Percentiles rank a stretch among this genome's conserved stretches.
Conservation (phyloP, 2,888 invertebrate species). For the Stratiomys singularior region DNA sequence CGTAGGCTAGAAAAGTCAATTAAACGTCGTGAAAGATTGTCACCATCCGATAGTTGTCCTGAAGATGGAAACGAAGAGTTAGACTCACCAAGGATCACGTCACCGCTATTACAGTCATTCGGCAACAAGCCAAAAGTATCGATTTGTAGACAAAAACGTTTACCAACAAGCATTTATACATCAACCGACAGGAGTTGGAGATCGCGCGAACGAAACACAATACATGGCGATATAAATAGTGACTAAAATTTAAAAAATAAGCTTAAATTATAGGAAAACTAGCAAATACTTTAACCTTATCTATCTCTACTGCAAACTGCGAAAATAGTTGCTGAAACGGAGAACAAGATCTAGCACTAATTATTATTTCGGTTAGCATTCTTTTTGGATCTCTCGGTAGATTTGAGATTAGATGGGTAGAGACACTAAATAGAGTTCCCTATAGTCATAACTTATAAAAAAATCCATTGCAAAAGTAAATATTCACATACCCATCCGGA, state of each 20-base stretch:
- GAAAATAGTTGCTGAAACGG: not conserved
- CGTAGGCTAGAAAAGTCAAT: conserved; percentile 77
- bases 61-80: conserved; percentile 69
- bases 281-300: not conserved
- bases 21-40: conserved; percentile 72
- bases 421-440: too few relatives aligned
- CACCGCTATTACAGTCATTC: conserved; percentile 67
- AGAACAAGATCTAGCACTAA: not conserved
- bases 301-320: not conserved
- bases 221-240: conserved; percentile 57
- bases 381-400: not conserved
- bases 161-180: conserved; percentile 52
- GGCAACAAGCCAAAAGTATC: conserved; percentile 56
- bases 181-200: conserved; percentile 57
- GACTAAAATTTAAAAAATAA: conserved; percentile 54
- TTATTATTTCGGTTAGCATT: not conserved
- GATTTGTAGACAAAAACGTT: conserved; percentile 58
- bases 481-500: too few relatives aligned
- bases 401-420: not conserved
- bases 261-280: not conserved
- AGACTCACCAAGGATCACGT: conserved; percentile 74
- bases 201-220: conserved; percentile 56
- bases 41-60: conserved; percentile 68
- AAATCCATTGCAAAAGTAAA: too few relatives aligned
- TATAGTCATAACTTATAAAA: too few relatives aligned